These are phyloP conservation scores for Gymnopithys bicolor DNA, from an alignment of 2,797 vertebrate species.

Conservation along the genomic window DNA sequence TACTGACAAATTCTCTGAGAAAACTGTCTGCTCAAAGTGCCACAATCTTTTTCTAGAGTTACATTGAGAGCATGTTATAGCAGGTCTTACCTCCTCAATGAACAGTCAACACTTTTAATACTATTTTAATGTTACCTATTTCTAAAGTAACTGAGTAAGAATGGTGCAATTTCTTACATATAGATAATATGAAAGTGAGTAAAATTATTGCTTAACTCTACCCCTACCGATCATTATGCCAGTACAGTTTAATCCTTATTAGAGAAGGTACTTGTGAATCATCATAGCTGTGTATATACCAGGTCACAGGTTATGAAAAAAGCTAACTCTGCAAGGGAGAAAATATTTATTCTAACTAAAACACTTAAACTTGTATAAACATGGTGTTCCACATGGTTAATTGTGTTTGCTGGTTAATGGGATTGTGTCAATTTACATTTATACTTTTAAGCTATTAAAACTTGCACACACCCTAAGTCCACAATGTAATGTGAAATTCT, in stretches of 20 bases:
- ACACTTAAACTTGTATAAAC: conserved; percentile 1
- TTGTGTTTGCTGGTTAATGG: background rate
- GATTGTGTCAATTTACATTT: conserved; percentile 11
- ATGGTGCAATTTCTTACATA: background rate
- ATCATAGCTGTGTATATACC: background rate
- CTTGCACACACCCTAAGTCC: background rate
- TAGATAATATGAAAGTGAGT: background rate
- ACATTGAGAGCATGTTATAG: background rate
- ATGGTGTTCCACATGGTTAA: background rate
- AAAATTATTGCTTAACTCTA: background rate
- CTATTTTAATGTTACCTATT: background rate
- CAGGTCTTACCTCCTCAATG: background rate
- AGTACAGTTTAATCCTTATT: background rate
- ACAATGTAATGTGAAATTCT: background rate
- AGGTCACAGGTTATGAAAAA: background rate
- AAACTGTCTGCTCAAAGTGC: background rate
- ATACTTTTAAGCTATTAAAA: conserved; percentile 7
- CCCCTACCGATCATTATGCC: background rate
- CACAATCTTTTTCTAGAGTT: background rate
- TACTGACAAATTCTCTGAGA: background rate
- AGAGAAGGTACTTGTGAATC: background rate
- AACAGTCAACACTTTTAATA: background rate
- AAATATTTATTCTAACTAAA: conserved; percentile 6
- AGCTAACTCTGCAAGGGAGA: background rate
- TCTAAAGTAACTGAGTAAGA: background rate